phyloP scores from a whole-genome alignment of 2,113 vertebrate genomes.

The Otocyon megalotis region DNA sequence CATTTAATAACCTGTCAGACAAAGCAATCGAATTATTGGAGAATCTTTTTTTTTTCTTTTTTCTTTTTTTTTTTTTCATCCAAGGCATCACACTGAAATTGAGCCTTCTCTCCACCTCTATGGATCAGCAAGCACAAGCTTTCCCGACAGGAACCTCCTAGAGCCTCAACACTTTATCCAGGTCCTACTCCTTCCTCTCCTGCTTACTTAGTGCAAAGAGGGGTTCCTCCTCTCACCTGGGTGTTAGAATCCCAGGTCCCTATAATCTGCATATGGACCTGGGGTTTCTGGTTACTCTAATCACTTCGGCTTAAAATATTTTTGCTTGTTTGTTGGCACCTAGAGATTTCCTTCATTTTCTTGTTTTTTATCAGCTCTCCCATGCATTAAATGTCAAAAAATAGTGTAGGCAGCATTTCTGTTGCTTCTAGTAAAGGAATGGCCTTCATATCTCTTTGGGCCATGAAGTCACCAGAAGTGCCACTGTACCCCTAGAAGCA shows the following conservation, averaged over 20 bases:
- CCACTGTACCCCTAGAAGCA: not conserved
- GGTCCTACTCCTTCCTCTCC: not conserved
- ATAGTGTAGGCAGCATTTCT: not conserved
- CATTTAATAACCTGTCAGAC: not conserved
- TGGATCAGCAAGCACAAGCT: not conserved
- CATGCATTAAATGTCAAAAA: not conserved
- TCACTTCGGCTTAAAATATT: not conserved
- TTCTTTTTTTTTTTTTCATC: not conserved
- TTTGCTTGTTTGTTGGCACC: not conserved
- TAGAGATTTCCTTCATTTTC: not conserved
- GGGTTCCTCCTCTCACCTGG: not conserved
- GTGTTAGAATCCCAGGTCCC: fast-evolving
- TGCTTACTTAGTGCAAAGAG: not conserved
- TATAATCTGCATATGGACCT: not conserved
- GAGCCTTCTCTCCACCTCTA: not conserved
- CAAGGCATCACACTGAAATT: not conserved
- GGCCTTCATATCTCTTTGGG: not conserved
- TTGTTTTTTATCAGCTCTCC: not conserved
- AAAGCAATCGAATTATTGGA: no score
- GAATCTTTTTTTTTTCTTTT: not conserved
- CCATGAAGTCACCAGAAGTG: not conserved
- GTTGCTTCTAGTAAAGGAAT: not conserved
- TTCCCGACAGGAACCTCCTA: fast-evolving
- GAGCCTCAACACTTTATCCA: not conserved
- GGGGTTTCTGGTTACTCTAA: not conserved